Evolutionary conservation across 2,113 vertebrate species (phyloP), one percentile per base, ranked within the genome.

Genomic region (Cyphomyrus plagiostoma): DNA sequence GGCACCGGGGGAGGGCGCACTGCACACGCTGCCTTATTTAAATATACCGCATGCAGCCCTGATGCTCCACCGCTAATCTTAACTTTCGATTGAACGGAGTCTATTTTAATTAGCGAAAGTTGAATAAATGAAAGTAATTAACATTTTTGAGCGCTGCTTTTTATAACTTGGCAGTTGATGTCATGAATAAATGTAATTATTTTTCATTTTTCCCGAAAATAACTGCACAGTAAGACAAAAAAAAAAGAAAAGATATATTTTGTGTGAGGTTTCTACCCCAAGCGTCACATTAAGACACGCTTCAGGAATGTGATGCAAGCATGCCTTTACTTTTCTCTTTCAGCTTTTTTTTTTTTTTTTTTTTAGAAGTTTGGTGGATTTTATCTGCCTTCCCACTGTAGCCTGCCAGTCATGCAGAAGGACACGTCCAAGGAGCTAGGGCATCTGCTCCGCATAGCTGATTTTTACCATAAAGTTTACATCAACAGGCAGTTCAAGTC

Each of bases 41-140:
- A 80, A 80, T 19, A 6, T 42, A 42, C 74, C 0, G 15, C 74
- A 56, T 84, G n/a, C 48, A 49, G 5, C 21, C 56, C 23, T 21
- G 11, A 39, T 10, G 45, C n/a, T 50, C 45, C 23, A 17, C 5
- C 0, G 7, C 48, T 35, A 7, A 80, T 17, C 48, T 13, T 39
- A 82, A 35, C 50, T 26, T 26, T 83, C 80, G 8, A 42, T n/a
- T 42, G 26, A 88, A 52, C 8, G n/a, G 11, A 77, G 35, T 80
- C 74, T 85, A n/a, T 85, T 85, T 85, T 85, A 80, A 80, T 80
- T 80, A 42, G 74, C 2, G 74, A 80, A 80, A 80, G 74, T 39
- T 80, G 30, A 80, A 80, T 80, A 42, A 80, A 80, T 80, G 74
- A 42, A 80, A 80, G 74, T 42, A 19, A 80, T 35, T 80, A 80